Evolutionary conservation across 2,113 vertebrate genomes (phyloP), one percentile per base, ranked within the genome.

Genomic region (Gopherus evgoodei): DNA sequence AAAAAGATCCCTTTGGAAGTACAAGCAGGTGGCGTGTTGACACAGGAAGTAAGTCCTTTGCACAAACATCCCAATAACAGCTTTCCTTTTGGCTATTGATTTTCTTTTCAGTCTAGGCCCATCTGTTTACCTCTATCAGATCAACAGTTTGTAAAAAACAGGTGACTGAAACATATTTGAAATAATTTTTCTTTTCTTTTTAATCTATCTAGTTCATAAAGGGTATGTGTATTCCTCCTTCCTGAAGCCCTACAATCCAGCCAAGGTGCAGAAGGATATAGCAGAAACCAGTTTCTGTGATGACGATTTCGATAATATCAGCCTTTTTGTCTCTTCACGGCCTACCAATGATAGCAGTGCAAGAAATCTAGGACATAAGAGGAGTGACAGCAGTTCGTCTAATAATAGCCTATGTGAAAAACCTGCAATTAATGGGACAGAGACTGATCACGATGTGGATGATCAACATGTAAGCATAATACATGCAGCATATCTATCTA

Each of bases 221-320:
- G 99, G 99, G 42, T 99, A 99, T 0, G 99, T 99, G 86, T 99
- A 99, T 95, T 99, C 99, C 87, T 99, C 99, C 69, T 99, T 99
- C 97, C 98, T 99, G 96, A 99, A 98, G 95, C 98, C 98, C 88
- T 99, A 99, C 98, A 99, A 99, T 79, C 99, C 99, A 93, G 97
- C 98, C 53, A 98, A 98, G 95, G 96, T 80, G 0, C 98, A 98
- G 44, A 98, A 98, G 87, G 95, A 62, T 29, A 93, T 93, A 16
- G 42, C 88, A 22, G 97, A 99, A 57, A 96, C 92, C 35, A 59
- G 93, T 53, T 96, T 98, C 21, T 96, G 89, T 59, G 97, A 98
- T 3, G 99, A 99, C 0, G 99, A 99, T 94, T 99, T 99, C 90
- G 99, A 99, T 93, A 98, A 99, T 90, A 97, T 99, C 97, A 99